Evolutionary conservation across 2,888 invertebrate species (phyloP).

Genomic region (Synergus umbraculus): DNA sequence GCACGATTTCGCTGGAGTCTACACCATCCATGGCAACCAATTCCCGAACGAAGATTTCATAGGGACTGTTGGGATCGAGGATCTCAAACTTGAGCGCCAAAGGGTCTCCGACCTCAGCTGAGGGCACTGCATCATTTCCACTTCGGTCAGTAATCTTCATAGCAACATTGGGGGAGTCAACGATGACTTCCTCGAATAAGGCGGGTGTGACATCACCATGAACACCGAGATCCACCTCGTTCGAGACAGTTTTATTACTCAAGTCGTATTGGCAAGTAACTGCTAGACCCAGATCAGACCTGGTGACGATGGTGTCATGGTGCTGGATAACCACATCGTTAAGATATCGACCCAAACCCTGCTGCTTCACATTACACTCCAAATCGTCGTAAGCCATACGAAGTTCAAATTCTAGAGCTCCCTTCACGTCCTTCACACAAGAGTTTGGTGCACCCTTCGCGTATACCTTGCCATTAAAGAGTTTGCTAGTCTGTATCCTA

Average conservation of each 20-base stretch:
- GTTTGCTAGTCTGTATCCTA: conserved; percentile 92
- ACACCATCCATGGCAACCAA: conserved; percentile 96
- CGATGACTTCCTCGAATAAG: conserved; percentile 93
- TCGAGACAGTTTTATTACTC: conserved; percentile 95
- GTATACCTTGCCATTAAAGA: conserved; percentile 96
- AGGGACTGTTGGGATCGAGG: conserved; percentile 94
- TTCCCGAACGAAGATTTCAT: conserved; percentile 96
- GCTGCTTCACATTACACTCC: conserved; percentile 94
- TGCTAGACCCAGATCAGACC: conserved; percentile 94
- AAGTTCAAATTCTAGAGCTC: conserved; percentile 92
- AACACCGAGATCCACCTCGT: conserved; percentile 93
- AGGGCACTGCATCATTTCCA: conserved; percentile 89
- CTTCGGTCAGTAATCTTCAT: conserved; percentile 94
- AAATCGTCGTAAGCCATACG: conserved; percentile 95
- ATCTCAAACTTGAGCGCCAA: conserved; percentile 94
- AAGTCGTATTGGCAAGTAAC: conserved; percentile 96
- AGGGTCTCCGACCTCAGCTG: conserved; percentile 95
- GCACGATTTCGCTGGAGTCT: conserved; percentile 93
- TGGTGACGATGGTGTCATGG: conserved; percentile 96
- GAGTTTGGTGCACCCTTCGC: conserved; percentile 96
- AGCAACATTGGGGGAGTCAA: conserved; percentile 95
- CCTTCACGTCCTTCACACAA: conserved; percentile 92
- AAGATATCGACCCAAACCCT: conserved; percentile 90
- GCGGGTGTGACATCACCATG: conserved; percentile 92
- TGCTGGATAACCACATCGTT: conserved; percentile 97